Evolutionary conservation across 2,797 vertebrate species (phyloP).

Genomic region (Halcyon smyrnensis): DNA sequence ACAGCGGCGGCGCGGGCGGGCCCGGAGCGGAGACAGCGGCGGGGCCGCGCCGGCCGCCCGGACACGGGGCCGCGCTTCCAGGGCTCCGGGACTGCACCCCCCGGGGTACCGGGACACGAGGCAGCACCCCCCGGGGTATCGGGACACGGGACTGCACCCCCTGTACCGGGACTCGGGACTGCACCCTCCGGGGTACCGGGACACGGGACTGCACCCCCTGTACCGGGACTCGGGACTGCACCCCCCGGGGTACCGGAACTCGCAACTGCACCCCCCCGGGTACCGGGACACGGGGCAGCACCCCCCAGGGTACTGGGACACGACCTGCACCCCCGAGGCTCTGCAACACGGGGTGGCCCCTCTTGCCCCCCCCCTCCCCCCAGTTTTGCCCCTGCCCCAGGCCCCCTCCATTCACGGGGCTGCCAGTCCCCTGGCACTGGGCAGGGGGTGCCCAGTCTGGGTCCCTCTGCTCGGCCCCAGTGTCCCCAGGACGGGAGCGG

Average conservation of each 20-base stretch:
- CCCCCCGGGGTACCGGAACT: not conserved
- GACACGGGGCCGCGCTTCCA: not conserved
- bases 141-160: too few species aligned
- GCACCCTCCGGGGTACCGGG: not conserved
- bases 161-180: not conserved
- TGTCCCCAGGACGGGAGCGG: not conserved
- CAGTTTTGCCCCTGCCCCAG: not conserved
- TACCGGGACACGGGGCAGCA: not conserved
- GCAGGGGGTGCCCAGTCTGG: not conserved
- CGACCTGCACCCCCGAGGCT: not conserved
- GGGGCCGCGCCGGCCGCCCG: not conserved
- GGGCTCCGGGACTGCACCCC: not conserved
- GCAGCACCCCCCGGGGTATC: not conserved
- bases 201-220: not conserved
- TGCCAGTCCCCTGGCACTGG: not conserved
- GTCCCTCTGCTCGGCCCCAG: rapidly evolving
- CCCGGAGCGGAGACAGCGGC: not conserved
- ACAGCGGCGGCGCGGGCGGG: not conserved
- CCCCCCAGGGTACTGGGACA: not conserved
- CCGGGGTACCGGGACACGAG: not conserved
- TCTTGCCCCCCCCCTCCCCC: not conserved
- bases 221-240: not conserved
- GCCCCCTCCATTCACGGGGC: not conserved
- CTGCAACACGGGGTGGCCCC: not conserved
- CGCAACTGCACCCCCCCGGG: not conserved